A percentile compares a stretch with the other conserved stretches of the same genome.
Evolutionary conservation across 2,888 invertebrate species (phyloP).

Genomic region (Polydesmus complanatus): DNA sequence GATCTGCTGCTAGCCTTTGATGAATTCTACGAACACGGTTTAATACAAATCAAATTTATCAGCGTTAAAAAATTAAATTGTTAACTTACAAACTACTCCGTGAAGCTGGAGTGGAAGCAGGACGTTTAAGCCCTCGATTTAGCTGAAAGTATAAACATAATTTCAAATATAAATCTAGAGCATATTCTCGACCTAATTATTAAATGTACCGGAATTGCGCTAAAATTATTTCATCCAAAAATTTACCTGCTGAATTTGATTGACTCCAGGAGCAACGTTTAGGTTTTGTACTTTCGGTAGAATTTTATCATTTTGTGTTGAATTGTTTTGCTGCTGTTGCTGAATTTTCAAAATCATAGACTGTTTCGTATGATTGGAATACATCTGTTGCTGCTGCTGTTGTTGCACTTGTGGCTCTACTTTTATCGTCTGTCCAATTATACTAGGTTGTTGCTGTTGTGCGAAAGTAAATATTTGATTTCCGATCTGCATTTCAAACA

Average conservation of each 20-base stretch:
- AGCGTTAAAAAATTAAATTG: not conserved
- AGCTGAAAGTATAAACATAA: slow-evolving; percentile 1
- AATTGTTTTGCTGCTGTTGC: slow-evolving; percentile 15
- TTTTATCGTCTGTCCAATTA: slow-evolving; percentile 25
- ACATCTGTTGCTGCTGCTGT: slow-evolving; percentile 26
- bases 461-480: slow-evolving; percentile 35
- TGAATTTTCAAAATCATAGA: slow-evolving; percentile 23
- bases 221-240: not conserved
- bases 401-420: slow-evolving; percentile 22
- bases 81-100: slow-evolving; percentile 13
- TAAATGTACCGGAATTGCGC: not conserved
- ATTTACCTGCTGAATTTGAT: slow-evolving; percentile 17
- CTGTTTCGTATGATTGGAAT: slow-evolving; percentile 21
- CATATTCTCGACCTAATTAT: not conserved
- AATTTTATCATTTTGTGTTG: not conserved
- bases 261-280: slow-evolving; percentile 11
- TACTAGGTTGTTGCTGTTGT: slow-evolving; percentile 22
- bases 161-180: not conserved
- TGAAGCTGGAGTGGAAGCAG: slow-evolving; percentile 29
- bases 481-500: slow-evolving; percentile 25
- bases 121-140: slow-evolving; percentile 31
- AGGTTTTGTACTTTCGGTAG: slow-evolving; percentile 1
- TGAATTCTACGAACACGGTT: slow-evolving; percentile 45
- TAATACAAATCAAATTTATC: not conserved
- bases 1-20: slow-evolving; percentile 58